Base-by-base conservation (phyloP, 23 tunicate species). In the Diplosoma virens region DNA sequence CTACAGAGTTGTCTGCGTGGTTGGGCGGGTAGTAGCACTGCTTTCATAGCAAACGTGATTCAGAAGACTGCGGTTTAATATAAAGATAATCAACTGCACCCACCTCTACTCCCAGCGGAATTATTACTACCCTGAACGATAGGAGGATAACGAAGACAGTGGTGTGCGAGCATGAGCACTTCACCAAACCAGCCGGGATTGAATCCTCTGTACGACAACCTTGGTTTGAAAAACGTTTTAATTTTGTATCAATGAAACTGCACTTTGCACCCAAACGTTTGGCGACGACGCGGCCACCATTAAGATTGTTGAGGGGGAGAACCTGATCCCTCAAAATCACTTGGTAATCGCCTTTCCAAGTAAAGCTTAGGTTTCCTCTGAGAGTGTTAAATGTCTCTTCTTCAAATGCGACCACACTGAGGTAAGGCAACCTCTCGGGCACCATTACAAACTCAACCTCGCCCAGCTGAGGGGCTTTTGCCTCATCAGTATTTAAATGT, bases 31-130 rank as follows among this genome's bases (percentile, higher is more conserved):
- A n/a, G n/a, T n/a, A n/a, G n/a, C n/a, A n/a, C n/a, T n/a, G n/a
- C n/a, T n/a, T n/a, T n/a, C n/a, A n/a, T n/a, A n/a, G n/a, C n/a
- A n/a, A n/a, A n/a, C n/a, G n/a, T n/a, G n/a, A n/a, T n/a, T n/a
- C n/a, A n/a, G n/a, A n/a, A n/a, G n/a, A n/a, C n/a, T n/a, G n/a
- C n/a, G n/a, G n/a, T n/a, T n/a, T n/a, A n/a, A n/a, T n/a, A n/a
- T n/a, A n/a, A n/a, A n/a, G n/a, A n/a, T n/a, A n/a, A n/a, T 14
- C 50, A 41, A 41, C 14, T 6, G 16, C 35, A 18, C 53, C 37
- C 21, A 68, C 75, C 75, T 68, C 37, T 52, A 68, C 75, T 4
- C 75, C 75, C 35, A 25, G 22, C 3, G 75, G 75, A 9, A 68
- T 27, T 5, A 41, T 53, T n/a, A 9, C 16, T 2, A 53, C 53